Conservation (phyloP, 2,888 invertebrate genomes). For the Melanotus villosus region DNA sequence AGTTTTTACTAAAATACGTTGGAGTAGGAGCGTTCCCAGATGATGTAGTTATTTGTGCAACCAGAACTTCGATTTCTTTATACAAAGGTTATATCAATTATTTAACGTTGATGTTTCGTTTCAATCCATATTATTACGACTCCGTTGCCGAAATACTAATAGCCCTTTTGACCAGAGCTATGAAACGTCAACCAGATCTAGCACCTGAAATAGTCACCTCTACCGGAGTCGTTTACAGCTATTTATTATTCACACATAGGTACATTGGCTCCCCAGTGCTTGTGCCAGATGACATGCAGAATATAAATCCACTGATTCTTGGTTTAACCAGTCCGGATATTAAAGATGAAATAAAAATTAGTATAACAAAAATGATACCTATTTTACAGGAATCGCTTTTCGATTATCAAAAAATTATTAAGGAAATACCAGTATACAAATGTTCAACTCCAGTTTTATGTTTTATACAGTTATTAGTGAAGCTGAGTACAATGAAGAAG, state of each 20-base stretch:
- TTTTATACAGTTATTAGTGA: neutral
- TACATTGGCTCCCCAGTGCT: neutral
- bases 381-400: neutral
- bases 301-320: neutral
- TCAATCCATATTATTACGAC: neutral
- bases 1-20: neutral
- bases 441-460: neutral
- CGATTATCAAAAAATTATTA: too few species aligned
- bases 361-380: too few species aligned
- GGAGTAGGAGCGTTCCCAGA: neutral
- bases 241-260: slow-evolving; percentile 3
- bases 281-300: neutral
- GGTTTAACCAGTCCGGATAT: neutral
- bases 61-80: neutral
- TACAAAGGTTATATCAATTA: neutral
- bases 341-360: too few species aligned
- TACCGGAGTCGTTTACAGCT: slow-evolving; percentile 1
- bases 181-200: neutral
- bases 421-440: neutral
- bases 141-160: slow-evolving; percentile 5
- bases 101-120: neutral
- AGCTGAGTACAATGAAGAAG: neutral
- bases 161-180: neutral
- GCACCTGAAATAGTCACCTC: neutral
- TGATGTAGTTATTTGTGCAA: neutral